These are phyloP conservation scores for Zalophus californianus DNA, from an alignment of 2,797 vertebrate species.

Conservation along the genomic window DNA sequence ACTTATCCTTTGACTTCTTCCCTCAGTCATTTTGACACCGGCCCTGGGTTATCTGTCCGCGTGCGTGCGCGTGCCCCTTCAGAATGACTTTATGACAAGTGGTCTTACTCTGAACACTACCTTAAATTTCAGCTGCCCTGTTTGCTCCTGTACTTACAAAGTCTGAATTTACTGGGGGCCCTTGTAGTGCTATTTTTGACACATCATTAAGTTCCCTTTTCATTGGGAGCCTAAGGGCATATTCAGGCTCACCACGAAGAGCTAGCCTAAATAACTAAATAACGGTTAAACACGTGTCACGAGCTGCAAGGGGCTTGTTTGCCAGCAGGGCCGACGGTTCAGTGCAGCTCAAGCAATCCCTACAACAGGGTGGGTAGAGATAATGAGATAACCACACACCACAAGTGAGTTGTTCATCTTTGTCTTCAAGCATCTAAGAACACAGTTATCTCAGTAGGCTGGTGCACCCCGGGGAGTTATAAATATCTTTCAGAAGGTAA, in stretches of 20 bases:
- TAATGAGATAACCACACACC: conserved; percentile 79
- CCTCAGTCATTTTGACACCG: conserved; percentile 26
- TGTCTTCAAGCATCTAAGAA: conserved; percentile 73
- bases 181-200: conserved; percentile 80
- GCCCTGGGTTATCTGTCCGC: not conserved
- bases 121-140: conserved; percentile 73
- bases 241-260: conserved; percentile 70
- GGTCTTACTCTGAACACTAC: conserved; percentile 52
- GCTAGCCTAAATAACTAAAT: conserved; percentile 77
- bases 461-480: conserved; percentile 65
- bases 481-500: conserved; percentile 74
- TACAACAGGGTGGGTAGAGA: conserved; percentile 69
- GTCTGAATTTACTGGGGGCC: conserved; percentile 77
- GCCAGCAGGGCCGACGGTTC: conserved; percentile 79
- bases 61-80: not conserved
- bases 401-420: conserved; percentile 68
- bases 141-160: conserved; percentile 73
- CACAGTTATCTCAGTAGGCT: conserved; percentile 72
- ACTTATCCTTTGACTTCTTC: conserved; percentile 35
- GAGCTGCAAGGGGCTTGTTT: conserved; percentile 81
- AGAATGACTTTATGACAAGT: conserved; percentile 68
- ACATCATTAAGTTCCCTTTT: conserved; percentile 81
- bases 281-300: conserved; percentile 72
- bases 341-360: conserved; percentile 65
- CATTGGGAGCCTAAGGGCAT: conserved; percentile 78